These are phyloP conservation scores for Xiphophorus maculatus DNA, from an alignment of 2,113 vertebrate genomes.

Conservation along the genomic window DNA sequence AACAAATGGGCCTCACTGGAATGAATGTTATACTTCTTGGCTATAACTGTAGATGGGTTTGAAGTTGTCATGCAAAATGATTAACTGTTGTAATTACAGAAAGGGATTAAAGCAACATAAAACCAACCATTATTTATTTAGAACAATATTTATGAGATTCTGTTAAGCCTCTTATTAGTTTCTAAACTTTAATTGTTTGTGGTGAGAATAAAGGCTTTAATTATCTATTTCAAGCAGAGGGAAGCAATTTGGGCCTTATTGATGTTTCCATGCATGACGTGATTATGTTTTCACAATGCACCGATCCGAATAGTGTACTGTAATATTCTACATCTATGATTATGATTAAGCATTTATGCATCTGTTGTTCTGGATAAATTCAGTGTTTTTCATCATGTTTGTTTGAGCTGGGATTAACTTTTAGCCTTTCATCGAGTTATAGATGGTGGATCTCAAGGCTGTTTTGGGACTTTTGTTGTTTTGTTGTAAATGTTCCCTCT, in stretches of 20 bases:
- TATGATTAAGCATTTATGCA: not conserved
- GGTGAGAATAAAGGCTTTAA: slow-evolving; percentile 2
- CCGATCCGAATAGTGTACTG: not conserved
- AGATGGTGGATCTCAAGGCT: too few relatives aligned
- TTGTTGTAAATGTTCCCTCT: not conserved
- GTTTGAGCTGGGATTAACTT: too few relatives aligned
- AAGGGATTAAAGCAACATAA: not conserved
- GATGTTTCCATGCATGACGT: not conserved
- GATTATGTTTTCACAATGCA: not conserved
- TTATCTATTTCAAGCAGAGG: not conserved
- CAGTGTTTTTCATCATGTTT: not conserved
- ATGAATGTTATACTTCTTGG: not conserved
- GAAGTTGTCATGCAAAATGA: not conserved
- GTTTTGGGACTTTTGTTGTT: not conserved
- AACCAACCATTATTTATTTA: not conserved
- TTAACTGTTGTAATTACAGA: not conserved
- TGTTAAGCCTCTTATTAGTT: not conserved
- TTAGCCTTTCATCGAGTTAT: too few relatives aligned
- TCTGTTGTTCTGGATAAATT: not conserved
- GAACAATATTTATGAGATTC: not conserved
- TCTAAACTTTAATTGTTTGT: not conserved
- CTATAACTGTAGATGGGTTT: not conserved
- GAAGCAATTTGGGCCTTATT: not conserved
- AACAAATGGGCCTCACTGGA: not conserved
- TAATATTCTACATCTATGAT: not conserved